Evolutionary conservation across 2,797 vertebrate species (phyloP).

Genomic region (Craterocephalus amniculus): DNA sequence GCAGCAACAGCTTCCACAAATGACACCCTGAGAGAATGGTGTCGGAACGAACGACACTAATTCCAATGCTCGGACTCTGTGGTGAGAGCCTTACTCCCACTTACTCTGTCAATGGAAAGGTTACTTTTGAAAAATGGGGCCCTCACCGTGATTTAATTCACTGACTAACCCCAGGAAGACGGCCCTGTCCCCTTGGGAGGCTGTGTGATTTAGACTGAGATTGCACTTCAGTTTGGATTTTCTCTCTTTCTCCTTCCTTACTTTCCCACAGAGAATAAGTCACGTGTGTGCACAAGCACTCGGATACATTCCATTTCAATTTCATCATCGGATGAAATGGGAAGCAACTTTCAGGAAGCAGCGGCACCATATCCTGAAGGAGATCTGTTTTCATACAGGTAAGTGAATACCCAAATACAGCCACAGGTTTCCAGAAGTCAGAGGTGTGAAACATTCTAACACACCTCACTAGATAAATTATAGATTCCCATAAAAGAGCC

Average conservation of each 20-base stretch:
- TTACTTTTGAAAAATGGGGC: constrained; percentile 82
- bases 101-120: constrained; percentile 82
- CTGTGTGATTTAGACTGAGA: constrained; percentile 76
- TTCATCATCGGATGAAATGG: constrained; percentile 52
- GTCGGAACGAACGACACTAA: constrained; percentile 66
- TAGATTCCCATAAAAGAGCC: constrained; percentile 41
- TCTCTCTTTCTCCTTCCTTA: constrained; percentile 40
- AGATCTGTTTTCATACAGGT: constrained; percentile 31
- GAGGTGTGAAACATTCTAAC: constrained; percentile 33
- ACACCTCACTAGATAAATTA: constrained; percentile 41
- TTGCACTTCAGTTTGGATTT: constrained; percentile 77
- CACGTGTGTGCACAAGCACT: constrained; percentile 33
- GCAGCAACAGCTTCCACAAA: constrained; percentile 69
- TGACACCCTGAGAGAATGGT: constrained; percentile 77
- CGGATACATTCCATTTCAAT: constrained; percentile 59
- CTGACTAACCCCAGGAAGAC: constrained; percentile 75
- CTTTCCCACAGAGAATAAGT: constrained; percentile 24
- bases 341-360: constrained; percentile 36
- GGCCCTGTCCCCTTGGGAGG: constrained; percentile 58
- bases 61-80: constrained; percentile 66
- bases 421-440: constrained; percentile 29
- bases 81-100: constrained; percentile 70
- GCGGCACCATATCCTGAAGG: constrained; percentile 24
- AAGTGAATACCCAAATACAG: constrained; percentile 46
- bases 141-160: constrained; percentile 78